Evolutionary conservation across 2,888 invertebrate genomes (phyloP), one percentile per base, ranked within the genome.

Genomic region (Melanargia galathea): DNA sequence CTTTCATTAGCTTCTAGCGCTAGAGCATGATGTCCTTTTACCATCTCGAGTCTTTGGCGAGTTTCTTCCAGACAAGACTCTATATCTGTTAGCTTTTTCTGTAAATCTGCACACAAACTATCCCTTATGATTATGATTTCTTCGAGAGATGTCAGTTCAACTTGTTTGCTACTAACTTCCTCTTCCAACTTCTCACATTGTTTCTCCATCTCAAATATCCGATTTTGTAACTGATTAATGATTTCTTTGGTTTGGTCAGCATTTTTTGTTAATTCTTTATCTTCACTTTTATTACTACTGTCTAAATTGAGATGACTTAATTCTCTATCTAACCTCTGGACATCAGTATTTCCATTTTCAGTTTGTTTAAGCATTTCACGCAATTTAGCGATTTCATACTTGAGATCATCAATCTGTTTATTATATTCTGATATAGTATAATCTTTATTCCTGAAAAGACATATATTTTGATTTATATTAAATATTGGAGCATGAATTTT

Each of bases 1-100:
- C 91, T 92, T 72, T 92, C 92, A 76, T 92, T 92, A 4, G 92
- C 92, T 74, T 92, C 90, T 65, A 92, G 66, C 30, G 92, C 92
- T 64, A 92, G 75, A 45, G 86, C 84, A 79, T 92, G 92, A 70
- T 92, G 92, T 1, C 90, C 88, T 75, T 92, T 91, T 1, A 92
- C 90, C 88, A 92, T 88, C 78, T 91, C 90, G 43, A 91, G 78
- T 64, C 90, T 81, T 72, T 90, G 87, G 48, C 75, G 78, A n/a
- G 86, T 84, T 79, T 91, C 89, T 54, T 87, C 86, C 20, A 90
- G 70, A 55, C 75, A 74, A 56, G 73, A 76, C 77, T 90, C 90
- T 58, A 80, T 77, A 65, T 78, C 77, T 43, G 84, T 84, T 20
- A 91, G 74, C 77, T 91, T 91, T 26, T 84, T 80, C 71, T 91